phyloP scores from a whole-genome alignment of 2,888 invertebrate genomes.

The Synanthedon tipuliformis region DNA sequence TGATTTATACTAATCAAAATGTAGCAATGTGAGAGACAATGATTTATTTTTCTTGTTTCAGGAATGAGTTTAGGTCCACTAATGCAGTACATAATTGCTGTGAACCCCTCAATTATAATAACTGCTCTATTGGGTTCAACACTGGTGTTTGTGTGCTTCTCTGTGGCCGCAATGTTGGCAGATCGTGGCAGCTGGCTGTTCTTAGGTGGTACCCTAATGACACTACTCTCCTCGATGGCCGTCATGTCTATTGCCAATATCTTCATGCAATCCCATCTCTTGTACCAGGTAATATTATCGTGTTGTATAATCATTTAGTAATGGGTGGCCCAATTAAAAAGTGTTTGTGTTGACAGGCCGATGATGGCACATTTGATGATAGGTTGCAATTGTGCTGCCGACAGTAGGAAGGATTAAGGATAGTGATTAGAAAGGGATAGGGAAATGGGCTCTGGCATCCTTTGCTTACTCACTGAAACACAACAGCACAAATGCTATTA shows the following conservation, averaged over 20 bases:
- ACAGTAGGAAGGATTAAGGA: no score
- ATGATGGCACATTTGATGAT: no score
- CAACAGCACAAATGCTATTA: no score
- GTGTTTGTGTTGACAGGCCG: no score
- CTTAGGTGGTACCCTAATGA: slow-evolving; percentile 89
- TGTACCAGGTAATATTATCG: slow-evolving; percentile 75
- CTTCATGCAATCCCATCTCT: slow-evolving; percentile 84
- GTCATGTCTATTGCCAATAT: slow-evolving; percentile 84
- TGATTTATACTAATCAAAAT: not conserved
- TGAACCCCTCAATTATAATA: slow-evolving; percentile 89
- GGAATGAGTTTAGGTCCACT: slow-evolving; percentile 92
- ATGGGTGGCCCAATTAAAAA: no score
- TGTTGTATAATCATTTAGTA: no score
- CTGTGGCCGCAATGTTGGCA: slow-evolving; percentile 87
- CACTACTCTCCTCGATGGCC: slow-evolving; percentile 82
- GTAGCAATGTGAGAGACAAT: not conserved
- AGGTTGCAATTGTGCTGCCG: no score
- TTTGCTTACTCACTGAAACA: no score
- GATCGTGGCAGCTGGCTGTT: slow-evolving; percentile 90
- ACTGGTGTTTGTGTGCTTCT: slow-evolving; percentile 92
- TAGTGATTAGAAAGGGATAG: no score
- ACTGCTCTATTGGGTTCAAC: slow-evolving; percentile 89
- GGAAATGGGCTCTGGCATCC: no score
- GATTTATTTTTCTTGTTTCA: slow-evolving; percentile 28
- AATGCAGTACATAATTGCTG: slow-evolving; percentile 79